Evolutionary conservation across 2,113 vertebrate genomes (phyloP).

Genomic region (Erythrocercus mccallii): DNA sequence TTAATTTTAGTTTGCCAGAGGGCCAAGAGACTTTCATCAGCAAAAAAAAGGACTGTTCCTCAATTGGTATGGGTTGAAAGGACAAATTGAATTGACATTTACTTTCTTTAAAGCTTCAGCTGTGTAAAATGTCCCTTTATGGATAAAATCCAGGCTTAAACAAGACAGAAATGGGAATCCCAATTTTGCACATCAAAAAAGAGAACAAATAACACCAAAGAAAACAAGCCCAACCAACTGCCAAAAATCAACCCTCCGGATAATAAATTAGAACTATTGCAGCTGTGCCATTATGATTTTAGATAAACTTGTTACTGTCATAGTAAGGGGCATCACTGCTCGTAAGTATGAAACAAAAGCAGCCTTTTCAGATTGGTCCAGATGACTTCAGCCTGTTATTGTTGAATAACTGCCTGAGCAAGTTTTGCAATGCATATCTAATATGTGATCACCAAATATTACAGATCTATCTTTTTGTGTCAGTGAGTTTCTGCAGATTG

Average conservation of each 20-base stretch:
- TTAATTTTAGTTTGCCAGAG: neutral
- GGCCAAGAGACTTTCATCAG: neutral
- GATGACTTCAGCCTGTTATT: neutral
- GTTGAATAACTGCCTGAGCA: neutral
- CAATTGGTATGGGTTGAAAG: neutral
- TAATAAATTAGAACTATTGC: neutral
- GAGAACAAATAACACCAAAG: accelerated
- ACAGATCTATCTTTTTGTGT: neutral
- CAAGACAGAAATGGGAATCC: neutral
- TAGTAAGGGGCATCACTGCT: neutral
- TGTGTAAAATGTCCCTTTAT: neutral
- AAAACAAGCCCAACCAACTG: neutral
- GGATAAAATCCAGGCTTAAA: neutral
- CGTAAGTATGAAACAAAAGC: neutral
- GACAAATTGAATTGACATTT: neutral
- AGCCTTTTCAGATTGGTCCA: neutral
- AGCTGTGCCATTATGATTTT: neutral
- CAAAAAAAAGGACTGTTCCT: neutral
- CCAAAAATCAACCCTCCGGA: neutral
- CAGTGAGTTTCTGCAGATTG: neutral
- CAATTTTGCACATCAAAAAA: neutral
- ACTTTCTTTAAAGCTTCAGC: neutral
- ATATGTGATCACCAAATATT: neutral
- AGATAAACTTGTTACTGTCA: neutral
- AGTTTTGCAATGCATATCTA: neutral